Evolutionary conservation across 2,888 invertebrate species (phyloP), one percentile per base, ranked within the genome.

Genomic region (Lithophane ornitopus): DNA sequence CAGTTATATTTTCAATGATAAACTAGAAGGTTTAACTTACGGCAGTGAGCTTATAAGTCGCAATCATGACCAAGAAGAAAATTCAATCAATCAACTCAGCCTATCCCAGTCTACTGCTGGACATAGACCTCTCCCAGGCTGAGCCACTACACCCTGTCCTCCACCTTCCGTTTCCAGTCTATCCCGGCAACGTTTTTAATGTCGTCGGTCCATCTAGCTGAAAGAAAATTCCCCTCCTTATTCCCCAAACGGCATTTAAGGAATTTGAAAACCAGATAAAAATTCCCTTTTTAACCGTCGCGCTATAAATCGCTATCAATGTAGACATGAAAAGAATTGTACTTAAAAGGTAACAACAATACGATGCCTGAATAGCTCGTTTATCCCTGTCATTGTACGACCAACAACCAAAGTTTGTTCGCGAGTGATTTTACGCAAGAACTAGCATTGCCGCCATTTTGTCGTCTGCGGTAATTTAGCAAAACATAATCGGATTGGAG

Each of bases 311-410:
- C 26, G 44, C 34, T 46, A 69, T 66, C 54, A 52, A 68, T 67
- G 49, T 52, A 56, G 44, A 66, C 65, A 65, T 77, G 61, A 74
- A 81, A 70, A 73, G 14, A 68, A 56, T 63, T 74, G 22, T 78
- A 34, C 59, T 22, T 34, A 74, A 70, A 63, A 67, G 58, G 56
- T 59, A 73, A 69, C 61, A 86, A 74, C 74, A 77, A 74, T 77
- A 76, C 73, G 26, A 78, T 56, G 62, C 44, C 71, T 74, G 74
- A 86, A 59, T 81, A 82, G 80, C 67, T 87, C 87, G 87, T 90
- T 88, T 87, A 83, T 89, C 85, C 74, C 86, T 87, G 90, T 90
- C 89, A 86, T 44, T 78, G 78, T 85, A 81, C 78, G 73, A 65
- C 82, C 65, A 63, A 56, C 65, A 63, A 56, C 44, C 74, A 69